Base-by-base conservation (phyloP, 1,140 invertebrate species). In the Brachionus calyciflorus region DNA sequence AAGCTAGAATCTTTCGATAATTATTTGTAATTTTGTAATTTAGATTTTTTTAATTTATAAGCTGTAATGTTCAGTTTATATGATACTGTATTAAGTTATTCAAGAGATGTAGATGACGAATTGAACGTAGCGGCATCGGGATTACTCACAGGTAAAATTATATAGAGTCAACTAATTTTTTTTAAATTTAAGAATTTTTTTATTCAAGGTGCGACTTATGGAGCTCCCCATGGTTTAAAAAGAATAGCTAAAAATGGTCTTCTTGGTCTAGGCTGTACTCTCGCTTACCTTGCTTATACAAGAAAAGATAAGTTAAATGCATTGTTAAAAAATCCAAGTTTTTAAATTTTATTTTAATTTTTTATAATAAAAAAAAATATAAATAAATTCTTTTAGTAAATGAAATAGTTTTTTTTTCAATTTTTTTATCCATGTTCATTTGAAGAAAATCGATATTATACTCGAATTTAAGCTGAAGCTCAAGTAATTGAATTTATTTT, bases 51-150 rank as follows among this genome's bases (percentile, higher is more conserved):
- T 2, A 40, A 51, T 55, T 37, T 49, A 26, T 69, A 17, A 73
- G 69, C 69, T 33, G 19, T 73, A 10, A 73, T 73, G 69, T 73
- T 51, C 30, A 73, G 69, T 55, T 51, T 73, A 24, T 73, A 73
- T 41, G 69, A 73, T 73, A 73, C 69, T 49, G 37, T 73, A 30
- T 73, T 73, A 55, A 73, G 69, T 41, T 51, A 73, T 7, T 44
- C 51, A 12, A 49, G 69, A 51, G 69, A 73, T 21, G 46, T 51
- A 21, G 69, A 73, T 26, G 69, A 73, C 51, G 69, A 73, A 55
- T 55, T 73, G 12, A 73, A 73, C 26, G 19, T 73, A 19, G 44
- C 46, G 6, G 46, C 44, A 37, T 73, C 69, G 2, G 69, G 69
- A 7, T 24, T 73, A 37, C 28, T 73, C 44, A 73, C 69, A 33